phyloP scores from a whole-genome alignment of 53 echinoderm and acorn worm species.

The Pentamera pediparva region DNA sequence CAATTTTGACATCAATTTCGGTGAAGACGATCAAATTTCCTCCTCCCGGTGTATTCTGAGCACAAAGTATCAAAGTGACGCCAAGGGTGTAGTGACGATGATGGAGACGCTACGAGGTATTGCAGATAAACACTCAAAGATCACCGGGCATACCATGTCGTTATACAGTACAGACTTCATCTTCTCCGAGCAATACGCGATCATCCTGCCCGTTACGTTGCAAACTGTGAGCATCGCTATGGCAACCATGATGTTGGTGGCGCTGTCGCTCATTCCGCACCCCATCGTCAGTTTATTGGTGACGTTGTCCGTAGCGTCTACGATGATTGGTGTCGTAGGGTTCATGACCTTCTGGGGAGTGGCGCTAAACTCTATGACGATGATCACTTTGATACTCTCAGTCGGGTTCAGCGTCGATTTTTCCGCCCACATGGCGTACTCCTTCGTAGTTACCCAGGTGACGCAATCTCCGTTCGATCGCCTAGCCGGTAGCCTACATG shows the following conservation, averaged over 20 bases:
- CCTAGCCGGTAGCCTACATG: background rate
- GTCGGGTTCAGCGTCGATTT: constrained; percentile 77
- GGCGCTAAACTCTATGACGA: constrained; percentile 53
- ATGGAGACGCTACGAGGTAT: constrained; percentile 36
- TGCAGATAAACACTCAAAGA: constrained; percentile 24
- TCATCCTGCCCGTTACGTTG: constrained; percentile 60
- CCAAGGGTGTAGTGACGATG: constrained; percentile 37
- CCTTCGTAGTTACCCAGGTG: background rate
- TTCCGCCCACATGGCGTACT: constrained; percentile 64
- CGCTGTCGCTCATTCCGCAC: constrained; percentile 74
- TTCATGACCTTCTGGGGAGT: constrained; percentile 59
- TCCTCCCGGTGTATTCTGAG: constrained; percentile 49
- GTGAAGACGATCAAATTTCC: constrained; percentile 9
- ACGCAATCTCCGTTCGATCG: background rate
- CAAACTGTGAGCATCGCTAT: constrained; percentile 61
- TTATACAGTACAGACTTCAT: constrained; percentile 42
- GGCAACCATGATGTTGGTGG: constrained; percentile 67
- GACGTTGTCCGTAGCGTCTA: constrained; percentile 55
- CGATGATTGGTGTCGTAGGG: constrained; percentile 54
- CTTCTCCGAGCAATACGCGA: constrained; percentile 54
- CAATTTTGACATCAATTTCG: constrained; percentile 53
- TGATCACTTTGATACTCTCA: constrained; percentile 65
- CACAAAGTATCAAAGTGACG: constrained; percentile 30
- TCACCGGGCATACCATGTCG: no score
- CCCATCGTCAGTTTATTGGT: constrained; percentile 69